phyloP scores from a whole-genome alignment of 2,113 vertebrate genomes.

The Gobiocypris rarus region DNA sequence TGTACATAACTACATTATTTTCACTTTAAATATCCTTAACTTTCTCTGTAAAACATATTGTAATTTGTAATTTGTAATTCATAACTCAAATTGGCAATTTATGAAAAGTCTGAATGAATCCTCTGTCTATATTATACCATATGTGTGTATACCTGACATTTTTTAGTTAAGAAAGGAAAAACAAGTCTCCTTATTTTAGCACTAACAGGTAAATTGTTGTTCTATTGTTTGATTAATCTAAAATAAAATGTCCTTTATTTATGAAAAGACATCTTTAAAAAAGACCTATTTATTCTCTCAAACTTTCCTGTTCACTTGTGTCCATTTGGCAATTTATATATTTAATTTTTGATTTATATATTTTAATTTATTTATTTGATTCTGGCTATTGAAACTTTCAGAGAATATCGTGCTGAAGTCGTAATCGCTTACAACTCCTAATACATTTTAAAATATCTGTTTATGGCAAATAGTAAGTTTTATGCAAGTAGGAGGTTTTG shows the following conservation, averaged over 20 bases:
- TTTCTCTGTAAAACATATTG: background rate
- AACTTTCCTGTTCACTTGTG: background rate
- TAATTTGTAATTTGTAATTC: no score
- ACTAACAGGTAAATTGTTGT: background rate
- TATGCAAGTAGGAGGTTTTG: no score
- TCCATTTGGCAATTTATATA: background rate
- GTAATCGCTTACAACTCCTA: no score
- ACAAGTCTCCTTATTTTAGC: background rate
- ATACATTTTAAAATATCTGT: no score
- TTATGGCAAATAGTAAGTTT: no score
- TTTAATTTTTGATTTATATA: background rate
- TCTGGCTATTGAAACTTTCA: background rate
- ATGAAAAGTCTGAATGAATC: background rate
- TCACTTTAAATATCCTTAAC: background rate
- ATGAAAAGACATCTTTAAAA: background rate
- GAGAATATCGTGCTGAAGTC: no score
- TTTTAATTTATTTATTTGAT: background rate
- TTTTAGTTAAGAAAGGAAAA: background rate
- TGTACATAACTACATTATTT: conserved; percentile 6
- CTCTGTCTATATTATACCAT: background rate
- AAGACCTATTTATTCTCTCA: background rate
- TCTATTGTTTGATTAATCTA: background rate
- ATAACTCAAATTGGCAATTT: background rate
- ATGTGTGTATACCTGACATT: background rate
- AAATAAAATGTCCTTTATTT: background rate